phyloP scores from a whole-genome alignment of 2,113 vertebrate genomes.

The Gymnogyps californianus region DNA sequence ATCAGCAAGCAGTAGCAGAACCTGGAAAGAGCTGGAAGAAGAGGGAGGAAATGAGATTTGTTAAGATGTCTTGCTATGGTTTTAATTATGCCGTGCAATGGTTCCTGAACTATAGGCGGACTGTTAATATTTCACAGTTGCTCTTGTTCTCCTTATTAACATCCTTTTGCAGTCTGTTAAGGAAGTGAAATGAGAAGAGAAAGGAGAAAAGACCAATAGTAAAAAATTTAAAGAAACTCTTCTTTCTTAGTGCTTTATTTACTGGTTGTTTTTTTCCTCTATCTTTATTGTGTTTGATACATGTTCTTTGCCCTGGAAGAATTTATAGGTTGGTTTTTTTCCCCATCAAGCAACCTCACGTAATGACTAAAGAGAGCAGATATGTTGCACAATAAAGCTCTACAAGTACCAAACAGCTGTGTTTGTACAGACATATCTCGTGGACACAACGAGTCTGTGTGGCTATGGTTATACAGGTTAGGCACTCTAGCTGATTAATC shows the following conservation, averaged over 20 bases:
- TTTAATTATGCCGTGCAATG: not conserved
- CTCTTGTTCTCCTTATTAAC: not conserved
- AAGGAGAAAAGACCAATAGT: not conserved
- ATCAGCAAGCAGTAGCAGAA: not conserved
- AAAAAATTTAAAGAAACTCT: not conserved
- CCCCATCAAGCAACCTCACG: not conserved
- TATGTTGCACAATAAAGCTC: not conserved
- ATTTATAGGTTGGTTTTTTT: not conserved
- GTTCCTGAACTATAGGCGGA: not conserved
- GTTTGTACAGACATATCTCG: not conserved
- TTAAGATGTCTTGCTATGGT: not conserved
- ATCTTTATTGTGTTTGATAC: not conserved
- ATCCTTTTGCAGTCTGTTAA: not conserved
- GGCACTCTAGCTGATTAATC: not conserved
- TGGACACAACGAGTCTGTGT: not conserved
- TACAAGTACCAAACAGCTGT: not conserved
- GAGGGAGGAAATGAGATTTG: not conserved
- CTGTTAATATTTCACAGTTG: not conserved
- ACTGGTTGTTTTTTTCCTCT: not conserved
- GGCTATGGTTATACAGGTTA: not conserved
- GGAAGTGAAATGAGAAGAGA: not conserved
- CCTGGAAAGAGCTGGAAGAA: not conserved
- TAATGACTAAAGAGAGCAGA: not conserved
- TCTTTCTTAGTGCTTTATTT: not conserved
- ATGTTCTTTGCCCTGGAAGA: not conserved